Percentiles rank a stretch among this genome's conserved stretches.
phyloP scores from a whole-genome alignment of 2,888 invertebrate species.

The Seladonia tumulorum region DNA sequence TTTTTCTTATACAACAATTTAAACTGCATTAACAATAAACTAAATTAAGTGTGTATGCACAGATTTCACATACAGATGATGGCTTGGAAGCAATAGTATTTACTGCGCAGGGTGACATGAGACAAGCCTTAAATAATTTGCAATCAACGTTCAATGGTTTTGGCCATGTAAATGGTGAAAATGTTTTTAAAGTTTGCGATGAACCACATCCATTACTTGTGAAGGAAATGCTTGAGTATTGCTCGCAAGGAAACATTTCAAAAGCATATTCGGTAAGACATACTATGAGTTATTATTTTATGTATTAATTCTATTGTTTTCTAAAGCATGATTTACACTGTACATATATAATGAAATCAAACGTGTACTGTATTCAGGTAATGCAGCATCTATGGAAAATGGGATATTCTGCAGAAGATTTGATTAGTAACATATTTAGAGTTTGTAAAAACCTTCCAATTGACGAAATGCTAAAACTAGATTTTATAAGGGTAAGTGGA shows the following conservation, averaged over 20 bases:
- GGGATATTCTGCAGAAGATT: constrained; percentile 98
- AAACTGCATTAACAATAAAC: background rate
- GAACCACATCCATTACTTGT: constrained; percentile 98
- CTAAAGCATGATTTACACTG: background rate
- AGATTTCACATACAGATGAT: constrained; percentile 94
- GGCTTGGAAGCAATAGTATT: constrained; percentile 98
- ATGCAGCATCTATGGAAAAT: constrained; percentile 95
- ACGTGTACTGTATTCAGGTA: constrained; percentile 85
- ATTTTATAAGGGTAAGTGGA: constrained; percentile 90
- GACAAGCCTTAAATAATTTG: constrained; percentile 98
- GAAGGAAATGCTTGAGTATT: constrained; percentile 95
- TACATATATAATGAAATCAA: background rate
- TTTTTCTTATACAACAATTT: background rate
- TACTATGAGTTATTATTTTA: background rate
- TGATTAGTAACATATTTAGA: constrained; percentile 97
- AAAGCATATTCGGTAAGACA: constrained; percentile 90
- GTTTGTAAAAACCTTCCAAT: constrained; percentile 95
- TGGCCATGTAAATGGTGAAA: constrained; percentile 94
- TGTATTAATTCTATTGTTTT: background rate
- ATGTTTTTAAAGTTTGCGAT: constrained; percentile 99
- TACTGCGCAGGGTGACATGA: constrained; percentile 99
- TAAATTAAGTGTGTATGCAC: constrained; percentile 12
- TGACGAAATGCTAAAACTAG: constrained; percentile 92
- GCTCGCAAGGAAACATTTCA: constrained; percentile 92
- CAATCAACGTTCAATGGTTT: constrained; percentile 98